These are phyloP conservation scores for Nymphalis c-album DNA, from an alignment of 2,888 invertebrate species.

Conservation along the genomic window DNA sequence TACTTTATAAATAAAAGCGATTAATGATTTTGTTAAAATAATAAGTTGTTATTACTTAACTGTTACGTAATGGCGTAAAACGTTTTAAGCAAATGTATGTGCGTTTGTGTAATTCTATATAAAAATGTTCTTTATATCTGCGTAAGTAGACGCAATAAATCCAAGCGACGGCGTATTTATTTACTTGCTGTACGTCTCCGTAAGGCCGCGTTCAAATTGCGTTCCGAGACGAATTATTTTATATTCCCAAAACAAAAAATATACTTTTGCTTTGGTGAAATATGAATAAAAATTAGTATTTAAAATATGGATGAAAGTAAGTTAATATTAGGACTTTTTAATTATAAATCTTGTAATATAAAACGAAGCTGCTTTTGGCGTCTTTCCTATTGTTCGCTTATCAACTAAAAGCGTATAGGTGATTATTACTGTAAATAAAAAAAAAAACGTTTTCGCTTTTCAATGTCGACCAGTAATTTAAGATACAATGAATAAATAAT, in stretches of 20 bases:
- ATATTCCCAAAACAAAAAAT: background rate
- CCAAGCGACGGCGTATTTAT: slow-evolving; percentile 72
- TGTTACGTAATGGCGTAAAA: background rate
- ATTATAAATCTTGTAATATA: too few relatives aligned
- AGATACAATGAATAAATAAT: too few relatives aligned
- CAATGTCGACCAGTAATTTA: too few relatives aligned
- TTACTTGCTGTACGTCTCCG: slow-evolving; percentile 54
- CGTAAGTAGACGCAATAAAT: slow-evolving; percentile 64
- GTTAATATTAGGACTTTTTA: too few relatives aligned
- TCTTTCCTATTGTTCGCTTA: too few relatives aligned
- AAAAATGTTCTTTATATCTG: slow-evolving; percentile 30
- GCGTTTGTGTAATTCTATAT: slow-evolving; percentile 25
- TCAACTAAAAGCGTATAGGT: too few relatives aligned
- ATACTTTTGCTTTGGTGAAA: too few relatives aligned
- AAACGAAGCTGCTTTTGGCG: too few relatives aligned
- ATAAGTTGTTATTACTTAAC: slow-evolving; percentile 1
- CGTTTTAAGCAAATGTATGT: slow-evolving; percentile 9
- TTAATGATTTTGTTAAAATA: background rate
- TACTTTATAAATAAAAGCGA: background rate
- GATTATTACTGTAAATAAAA: too few relatives aligned
- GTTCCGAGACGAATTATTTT: slow-evolving; percentile 17
- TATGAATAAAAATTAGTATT: too few relatives aligned
- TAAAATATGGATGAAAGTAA: too few relatives aligned
- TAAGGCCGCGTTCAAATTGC: slow-evolving; percentile 32
- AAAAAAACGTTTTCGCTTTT: too few relatives aligned